Evolutionary conservation across 2,888 invertebrate genomes (phyloP).

Genomic region (Aphelenchoides bicaudatus): DNA sequence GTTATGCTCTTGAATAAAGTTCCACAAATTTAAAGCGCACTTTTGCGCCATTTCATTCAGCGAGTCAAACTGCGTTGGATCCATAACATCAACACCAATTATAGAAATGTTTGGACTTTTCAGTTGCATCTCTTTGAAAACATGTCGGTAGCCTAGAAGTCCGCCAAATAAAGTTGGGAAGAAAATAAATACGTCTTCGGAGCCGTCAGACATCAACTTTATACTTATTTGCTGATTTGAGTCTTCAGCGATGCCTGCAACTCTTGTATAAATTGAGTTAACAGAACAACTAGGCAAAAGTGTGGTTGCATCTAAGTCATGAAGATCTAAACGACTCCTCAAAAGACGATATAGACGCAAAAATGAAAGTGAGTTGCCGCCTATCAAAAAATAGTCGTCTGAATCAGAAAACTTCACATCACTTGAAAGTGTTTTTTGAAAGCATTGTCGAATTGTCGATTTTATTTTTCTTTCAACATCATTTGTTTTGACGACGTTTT

Average conservation of each 20-base stretch:
- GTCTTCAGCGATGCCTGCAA: background rate
- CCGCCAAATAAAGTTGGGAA: slow-evolving; percentile 25
- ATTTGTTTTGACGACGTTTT: background rate
- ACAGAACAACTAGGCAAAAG: background rate
- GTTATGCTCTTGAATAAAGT: background rate
- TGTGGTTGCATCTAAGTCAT: slow-evolving; percentile 13
- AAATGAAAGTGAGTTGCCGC: slow-evolving; percentile 47
- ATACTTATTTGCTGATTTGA: background rate
- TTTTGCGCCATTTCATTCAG: slow-evolving; percentile 21
- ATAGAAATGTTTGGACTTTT: slow-evolving; percentile 9
- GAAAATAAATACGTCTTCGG: slow-evolving; percentile 17
- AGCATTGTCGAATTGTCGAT: slow-evolving; percentile 8
- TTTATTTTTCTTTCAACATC: background rate
- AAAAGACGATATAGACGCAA: slow-evolving; percentile 34
- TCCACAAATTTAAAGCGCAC: slow-evolving; percentile 5
- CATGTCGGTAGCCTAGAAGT: slow-evolving; percentile 17
- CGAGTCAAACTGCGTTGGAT: slow-evolving; percentile 13
- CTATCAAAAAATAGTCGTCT: slow-evolving; percentile 40
- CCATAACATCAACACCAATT: slow-evolving; percentile 26
- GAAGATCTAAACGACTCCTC: slow-evolving; percentile 20
- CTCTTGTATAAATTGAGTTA: background rate
- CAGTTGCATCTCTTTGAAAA: background rate
- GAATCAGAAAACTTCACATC: background rate
- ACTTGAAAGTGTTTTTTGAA: background rate
- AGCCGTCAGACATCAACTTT: background rate